Percentiles rank a stretch among this genome's conserved stretches.
These are phyloP conservation scores for Bufo gargarizans DNA, from an alignment of 2,113 vertebrate species.

Conservation along the genomic window DNA sequence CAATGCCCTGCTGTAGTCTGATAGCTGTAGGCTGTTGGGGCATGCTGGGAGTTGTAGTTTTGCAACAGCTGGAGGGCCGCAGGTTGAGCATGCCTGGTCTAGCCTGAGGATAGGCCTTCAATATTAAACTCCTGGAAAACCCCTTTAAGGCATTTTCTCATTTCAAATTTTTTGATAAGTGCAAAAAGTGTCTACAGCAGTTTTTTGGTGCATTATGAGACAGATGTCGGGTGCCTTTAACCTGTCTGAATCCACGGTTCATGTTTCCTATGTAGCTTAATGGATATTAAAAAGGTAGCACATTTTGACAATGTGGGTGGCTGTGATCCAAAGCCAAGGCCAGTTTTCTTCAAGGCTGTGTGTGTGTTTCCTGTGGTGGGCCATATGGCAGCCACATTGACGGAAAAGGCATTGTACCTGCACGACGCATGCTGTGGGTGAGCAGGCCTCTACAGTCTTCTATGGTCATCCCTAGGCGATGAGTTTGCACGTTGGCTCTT, in stretches of 20 bases:
- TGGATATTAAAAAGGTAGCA: background rate
- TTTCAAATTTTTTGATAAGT: no score
- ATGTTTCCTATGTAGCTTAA: background rate
- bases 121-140: no score
- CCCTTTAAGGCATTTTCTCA: no score
- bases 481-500: background rate
- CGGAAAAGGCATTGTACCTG: background rate
- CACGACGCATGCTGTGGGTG: background rate
- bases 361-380: background rate
- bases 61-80: no score
- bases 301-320: background rate
- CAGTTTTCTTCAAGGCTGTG: background rate
- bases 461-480: background rate
- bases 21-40: no score
- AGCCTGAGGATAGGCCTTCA: no score
- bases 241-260: background rate
- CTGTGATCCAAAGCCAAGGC: background rate
- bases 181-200: no score
- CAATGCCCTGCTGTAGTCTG: no score
- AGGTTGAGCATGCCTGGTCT: no score
- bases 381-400: background rate
- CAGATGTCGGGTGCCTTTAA: no score
- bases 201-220: no score
- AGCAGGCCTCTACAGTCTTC: background rate
- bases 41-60: no score